Conservation (phyloP, 2,113 vertebrate species). For the Hylia prasina region DNA sequence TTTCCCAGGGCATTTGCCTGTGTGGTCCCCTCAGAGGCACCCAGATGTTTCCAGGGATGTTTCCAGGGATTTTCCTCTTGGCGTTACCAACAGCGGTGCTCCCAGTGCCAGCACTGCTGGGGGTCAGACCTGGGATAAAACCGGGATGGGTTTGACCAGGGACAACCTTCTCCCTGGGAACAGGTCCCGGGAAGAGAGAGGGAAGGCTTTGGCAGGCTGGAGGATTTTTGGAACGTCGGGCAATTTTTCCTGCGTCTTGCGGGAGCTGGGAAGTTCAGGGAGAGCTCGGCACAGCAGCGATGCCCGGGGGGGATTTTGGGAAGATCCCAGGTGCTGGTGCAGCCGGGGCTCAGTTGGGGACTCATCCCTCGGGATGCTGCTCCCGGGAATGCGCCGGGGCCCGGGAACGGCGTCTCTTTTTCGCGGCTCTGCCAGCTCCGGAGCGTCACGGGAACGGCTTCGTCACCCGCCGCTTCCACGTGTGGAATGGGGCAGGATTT, state of each 20-base stretch:
- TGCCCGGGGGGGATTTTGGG: neutral
- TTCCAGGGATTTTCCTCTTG: neutral
- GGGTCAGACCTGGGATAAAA: neutral
- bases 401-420: too few species aligned
- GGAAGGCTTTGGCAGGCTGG: neutral
- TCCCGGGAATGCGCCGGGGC: neutral
- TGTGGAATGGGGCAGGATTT: neutral
- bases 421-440: neutral
- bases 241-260: neutral
- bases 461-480: neutral
- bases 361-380: neutral
- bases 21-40: neutral
- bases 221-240: neutral
- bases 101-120: accelerated
- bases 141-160: too few species aligned
- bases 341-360: neutral
- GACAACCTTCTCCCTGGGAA: neutral
- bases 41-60: neutral
- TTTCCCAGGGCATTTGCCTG: accelerated
- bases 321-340: neutral
- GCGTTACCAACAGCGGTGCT: accelerated
- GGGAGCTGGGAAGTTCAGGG: neutral
- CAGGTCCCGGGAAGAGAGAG: neutral
- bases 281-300: neutral
- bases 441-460: neutral